A percentile compares a stretch with the other conserved stretches of the same genome.
These are phyloP conservation scores for Apamea anceps DNA, from an alignment of 2,888 invertebrate genomes.

Conservation along the genomic window DNA sequence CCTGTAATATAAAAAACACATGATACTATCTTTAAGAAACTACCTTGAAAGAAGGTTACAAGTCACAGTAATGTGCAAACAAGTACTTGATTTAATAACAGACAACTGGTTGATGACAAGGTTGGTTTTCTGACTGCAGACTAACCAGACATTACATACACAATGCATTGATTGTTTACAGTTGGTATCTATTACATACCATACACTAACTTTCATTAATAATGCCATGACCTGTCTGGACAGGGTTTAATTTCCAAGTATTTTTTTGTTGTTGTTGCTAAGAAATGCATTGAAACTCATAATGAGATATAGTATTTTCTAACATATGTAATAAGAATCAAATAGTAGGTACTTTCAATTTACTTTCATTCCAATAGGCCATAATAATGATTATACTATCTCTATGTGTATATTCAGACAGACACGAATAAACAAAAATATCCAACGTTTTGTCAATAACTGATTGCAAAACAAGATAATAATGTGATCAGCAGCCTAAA, in stretches of 20 bases:
- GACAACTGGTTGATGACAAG: conserved; percentile 19
- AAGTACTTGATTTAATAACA: conserved; percentile 30
- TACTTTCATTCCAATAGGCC: conserved; percentile 5
- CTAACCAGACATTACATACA: conserved; percentile 12
- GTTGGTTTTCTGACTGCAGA: conserved; percentile 16
- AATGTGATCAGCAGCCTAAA: neutral
- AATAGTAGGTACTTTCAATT: neutral
- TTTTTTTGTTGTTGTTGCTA: conserved; percentile 19
- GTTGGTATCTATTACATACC: neutral
- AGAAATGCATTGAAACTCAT: conserved; percentile 10
- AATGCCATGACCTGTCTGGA: neutral
- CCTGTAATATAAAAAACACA: conserved; percentile 87
- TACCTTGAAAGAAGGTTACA: conserved; percentile 8
- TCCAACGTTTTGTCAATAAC: conserved; percentile 23
- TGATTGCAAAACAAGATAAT: conserved; percentile 14
- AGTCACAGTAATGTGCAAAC: neutral
- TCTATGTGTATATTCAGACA: neutral
- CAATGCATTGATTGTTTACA: conserved; percentile 33
- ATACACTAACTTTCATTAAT: conserved; percentile 21
- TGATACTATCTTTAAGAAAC: neutral
- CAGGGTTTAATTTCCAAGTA: conserved; percentile 13
- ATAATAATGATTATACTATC: neutral
- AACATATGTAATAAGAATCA: neutral
- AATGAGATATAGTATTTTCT: neutral
- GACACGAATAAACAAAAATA: conserved; percentile 26